A percentile compares a stretch with the other conserved stretches of the same genome.
Evolutionary conservation across 1,140 invertebrate genomes (phyloP).

Genomic region (Macrotrachela quadricornifera): DNA sequence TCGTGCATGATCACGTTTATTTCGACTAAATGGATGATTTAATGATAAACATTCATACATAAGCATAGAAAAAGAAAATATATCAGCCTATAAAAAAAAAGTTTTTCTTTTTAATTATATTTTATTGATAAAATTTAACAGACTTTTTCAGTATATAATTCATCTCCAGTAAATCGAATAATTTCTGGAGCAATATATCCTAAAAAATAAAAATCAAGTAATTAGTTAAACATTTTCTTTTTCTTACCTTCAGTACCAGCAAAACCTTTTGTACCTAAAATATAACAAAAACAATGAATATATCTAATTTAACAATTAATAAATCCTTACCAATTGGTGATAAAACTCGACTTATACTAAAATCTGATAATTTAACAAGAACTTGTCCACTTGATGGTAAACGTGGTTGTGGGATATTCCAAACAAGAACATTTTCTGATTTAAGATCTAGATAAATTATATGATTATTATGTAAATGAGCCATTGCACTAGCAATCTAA

Average conservation of each 20-base stretch:
- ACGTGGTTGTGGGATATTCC: slow-evolving; percentile 58
- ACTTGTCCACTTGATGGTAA: slow-evolving; percentile 10
- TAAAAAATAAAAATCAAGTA: too few relatives aligned
- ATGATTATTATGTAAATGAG: slow-evolving; percentile 75
- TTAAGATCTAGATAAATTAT: slow-evolving; percentile 90
- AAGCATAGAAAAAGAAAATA: slow-evolving; percentile 98
- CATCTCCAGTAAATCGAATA: slow-evolving; percentile 86
- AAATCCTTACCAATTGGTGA: slow-evolving; percentile 47
- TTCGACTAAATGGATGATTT: slow-evolving; percentile 57
- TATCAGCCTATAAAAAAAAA: slow-evolving; percentile 50
- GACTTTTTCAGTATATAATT: slow-evolving; percentile 91
- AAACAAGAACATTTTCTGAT: slow-evolving; percentile 91
- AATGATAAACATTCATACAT: slow-evolving; percentile 81
- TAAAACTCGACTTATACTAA: slow-evolving; percentile 71
- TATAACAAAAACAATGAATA: slow-evolving; percentile 19
- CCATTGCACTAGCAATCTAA: slow-evolving; percentile 66
- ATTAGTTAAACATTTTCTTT: too few relatives aligned
- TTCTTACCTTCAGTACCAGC: slow-evolving; percentile 46
- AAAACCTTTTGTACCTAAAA: slow-evolving; percentile 72
- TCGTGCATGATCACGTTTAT: slow-evolving; percentile 71
- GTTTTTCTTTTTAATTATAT: too few relatives aligned
- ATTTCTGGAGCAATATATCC: slow-evolving; percentile 97
- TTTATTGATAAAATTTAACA: neutral
- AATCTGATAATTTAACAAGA: slow-evolving; percentile 71
- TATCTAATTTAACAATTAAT: neutral